Percentiles rank a stretch among this genome's conserved stretches.
phyloP scores from a whole-genome alignment of 37 sponge, comb jelly and placozoan species.

The Mnemiopsis leidyi region DNA sequence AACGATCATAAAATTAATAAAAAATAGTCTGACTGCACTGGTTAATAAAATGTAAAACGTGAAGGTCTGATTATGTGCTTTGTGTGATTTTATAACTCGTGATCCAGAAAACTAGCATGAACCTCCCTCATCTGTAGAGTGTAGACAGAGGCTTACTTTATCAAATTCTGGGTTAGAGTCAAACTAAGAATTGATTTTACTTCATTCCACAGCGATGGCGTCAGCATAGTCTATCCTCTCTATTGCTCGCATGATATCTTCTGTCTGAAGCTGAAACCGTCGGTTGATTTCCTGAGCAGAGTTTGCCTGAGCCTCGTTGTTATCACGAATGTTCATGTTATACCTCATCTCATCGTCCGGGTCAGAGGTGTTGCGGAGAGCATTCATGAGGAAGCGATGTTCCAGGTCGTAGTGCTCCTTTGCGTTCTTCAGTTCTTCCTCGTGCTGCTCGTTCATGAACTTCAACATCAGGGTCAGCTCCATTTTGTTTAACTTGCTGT shows the following conservation, averaged over 20 bases:
- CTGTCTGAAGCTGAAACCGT: background rate
- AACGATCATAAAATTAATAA: background rate
- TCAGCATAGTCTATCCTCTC: conserved; percentile 19
- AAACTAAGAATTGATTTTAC: too few species aligned
- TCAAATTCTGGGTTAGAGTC: too few species aligned
- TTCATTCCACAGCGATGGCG: background rate
- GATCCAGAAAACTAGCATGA: too few species aligned
- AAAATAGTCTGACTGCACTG: background rate
- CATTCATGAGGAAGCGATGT: background rate
- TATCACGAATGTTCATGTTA: background rate
- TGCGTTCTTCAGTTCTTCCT: background rate
- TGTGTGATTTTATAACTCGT: too few species aligned
- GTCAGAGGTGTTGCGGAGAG: background rate
- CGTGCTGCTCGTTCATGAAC: background rate
- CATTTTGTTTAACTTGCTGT: background rate
- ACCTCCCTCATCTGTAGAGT: too few species aligned
- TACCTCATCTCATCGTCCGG: background rate
- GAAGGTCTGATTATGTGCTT: background rate
- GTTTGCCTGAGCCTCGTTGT: background rate
- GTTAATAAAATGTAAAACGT: background rate
- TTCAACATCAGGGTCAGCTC: background rate
- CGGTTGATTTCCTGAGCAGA: background rate
- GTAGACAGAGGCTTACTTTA: too few species aligned
- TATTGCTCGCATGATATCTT: background rate
- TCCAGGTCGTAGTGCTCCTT: background rate